These are phyloP conservation scores for Diachasmimorpha longicaudata DNA, from an alignment of 1,140 invertebrate genomes.

Conservation along the genomic window DNA sequence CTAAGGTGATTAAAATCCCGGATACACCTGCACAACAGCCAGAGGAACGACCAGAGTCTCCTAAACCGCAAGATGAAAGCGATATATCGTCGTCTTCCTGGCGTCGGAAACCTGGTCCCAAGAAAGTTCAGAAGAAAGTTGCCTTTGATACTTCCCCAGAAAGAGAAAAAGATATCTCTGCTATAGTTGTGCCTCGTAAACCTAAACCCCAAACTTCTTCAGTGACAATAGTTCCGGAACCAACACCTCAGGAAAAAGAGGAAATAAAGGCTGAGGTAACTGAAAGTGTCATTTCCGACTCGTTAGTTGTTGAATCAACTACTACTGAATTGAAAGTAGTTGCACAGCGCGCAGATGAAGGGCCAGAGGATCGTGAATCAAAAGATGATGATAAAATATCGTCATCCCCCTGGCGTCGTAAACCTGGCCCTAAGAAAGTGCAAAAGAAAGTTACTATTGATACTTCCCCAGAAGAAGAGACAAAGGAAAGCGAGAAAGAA, in stretches of 20 bases:
- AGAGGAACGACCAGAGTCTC: too few relatives aligned
- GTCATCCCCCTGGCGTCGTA: constrained; percentile 24
- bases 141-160: constrained; percentile 31
- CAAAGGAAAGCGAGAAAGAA: constrained; percentile 41
- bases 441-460: constrained; percentile 49
- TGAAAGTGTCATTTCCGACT: neutral
- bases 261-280: neutral
- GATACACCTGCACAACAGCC: neutral
- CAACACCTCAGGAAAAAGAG: constrained; percentile 22
- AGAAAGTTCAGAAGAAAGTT: constrained; percentile 44
- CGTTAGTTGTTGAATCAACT: neutral
- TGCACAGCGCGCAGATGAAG: neutral
- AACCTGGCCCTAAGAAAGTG: neutral
- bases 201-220: constrained; percentile 4
- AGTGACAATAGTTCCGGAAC: neutral
- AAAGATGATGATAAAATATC: constrained; percentile 28
- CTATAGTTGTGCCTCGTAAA: constrained; percentile 15
- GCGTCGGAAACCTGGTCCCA: neutral
- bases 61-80: constrained; percentile 15
- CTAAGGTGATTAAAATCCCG: constrained; percentile 26
- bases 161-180: constrained; percentile 44
- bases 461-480: constrained; percentile 33
- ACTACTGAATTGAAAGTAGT: neutral
- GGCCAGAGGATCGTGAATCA: neutral
- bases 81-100: constrained; percentile 37